Conservation (phyloP, 2,113 vertebrate species). For the Stegastes partitus region DNA sequence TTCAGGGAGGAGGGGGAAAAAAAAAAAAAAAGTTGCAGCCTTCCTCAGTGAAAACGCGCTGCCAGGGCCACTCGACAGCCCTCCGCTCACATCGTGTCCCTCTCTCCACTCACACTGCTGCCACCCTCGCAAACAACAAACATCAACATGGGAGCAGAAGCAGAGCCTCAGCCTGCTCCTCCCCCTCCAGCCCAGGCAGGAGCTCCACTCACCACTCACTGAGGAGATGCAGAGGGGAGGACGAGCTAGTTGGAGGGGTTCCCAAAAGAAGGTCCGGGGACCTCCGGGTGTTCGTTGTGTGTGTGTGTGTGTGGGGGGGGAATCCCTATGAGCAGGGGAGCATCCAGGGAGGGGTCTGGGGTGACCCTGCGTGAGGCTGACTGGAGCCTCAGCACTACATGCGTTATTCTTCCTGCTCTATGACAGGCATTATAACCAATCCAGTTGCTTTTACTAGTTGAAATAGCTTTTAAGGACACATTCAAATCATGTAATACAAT, state of each 20-base stretch:
- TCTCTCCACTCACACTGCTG: conserved; percentile 43
- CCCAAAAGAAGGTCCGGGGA: conserved; percentile 46
- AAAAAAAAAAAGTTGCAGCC: conserved; percentile 63
- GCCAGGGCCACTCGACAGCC: conserved; percentile 51
- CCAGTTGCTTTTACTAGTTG: too few species aligned
- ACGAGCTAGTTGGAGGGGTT: conserved; percentile 34
- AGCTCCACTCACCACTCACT: conserved; percentile 44
- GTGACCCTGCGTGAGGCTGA: not conserved
- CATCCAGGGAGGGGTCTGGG: not conserved
- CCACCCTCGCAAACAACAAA: conserved; percentile 74
- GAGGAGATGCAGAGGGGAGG: conserved; percentile 30
- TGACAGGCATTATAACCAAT: too few species aligned
- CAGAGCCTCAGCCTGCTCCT: conserved; percentile 66
- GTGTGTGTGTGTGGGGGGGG: not conserved
- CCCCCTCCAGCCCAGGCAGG: conserved; percentile 53
- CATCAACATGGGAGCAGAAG: conserved; percentile 65
- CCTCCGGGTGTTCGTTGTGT: conserved; percentile 8
- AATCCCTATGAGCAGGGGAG: conserved; percentile 1
- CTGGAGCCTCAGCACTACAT: not conserved
- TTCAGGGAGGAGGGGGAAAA: too few species aligned
- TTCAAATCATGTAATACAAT: too few species aligned
- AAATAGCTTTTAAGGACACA: too few species aligned
- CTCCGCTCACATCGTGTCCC: conserved; percentile 37
- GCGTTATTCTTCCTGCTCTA: too few species aligned
- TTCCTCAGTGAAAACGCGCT: conserved; percentile 26